Base-by-base conservation (phyloP, 1,140 invertebrate genomes). In the Nasonia giraulti region DNA sequence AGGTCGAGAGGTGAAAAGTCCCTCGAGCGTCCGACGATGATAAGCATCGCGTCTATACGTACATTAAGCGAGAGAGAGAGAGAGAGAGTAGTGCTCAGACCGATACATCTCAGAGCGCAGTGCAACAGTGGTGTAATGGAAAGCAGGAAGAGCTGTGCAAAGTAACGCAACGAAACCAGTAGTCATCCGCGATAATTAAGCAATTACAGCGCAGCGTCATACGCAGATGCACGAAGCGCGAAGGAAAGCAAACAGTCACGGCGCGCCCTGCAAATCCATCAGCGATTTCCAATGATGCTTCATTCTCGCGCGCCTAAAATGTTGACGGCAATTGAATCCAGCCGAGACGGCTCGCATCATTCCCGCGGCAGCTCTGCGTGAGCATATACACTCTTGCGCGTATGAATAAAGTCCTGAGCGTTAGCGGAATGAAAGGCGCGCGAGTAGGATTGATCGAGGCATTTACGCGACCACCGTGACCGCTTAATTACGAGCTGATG, bases 1-100 rank as follows among this genome's bases (percentile, higher is more conserved):
- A 76, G 40, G 74, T 44, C 40, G 74, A 23, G 20, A 76, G 74
- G 74, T 76, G 74, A 44, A 76, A 76, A 76, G 37, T 76, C 71
- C 31, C 73, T 33, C 14, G 68, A n/a, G 20, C 27, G 27, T 10
- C 27, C 40, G 7, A 10, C 40, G 40, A 44, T 44, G 40, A 44
- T 44, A 44, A 11, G 40, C 40, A 44, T 44, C 40, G 40, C 40
- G 40, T 44, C 40, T 44, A 44, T 7, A 44, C 27, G 27, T 27
- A 27, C 10, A 8, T 44, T 44, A 11, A 44, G 40, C 8, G 40
- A 27, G 27, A 27, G 27, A 27, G 27, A 27, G 27, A 27, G 27
- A 27, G 37, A 40, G 37, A 40, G 37, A 44, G 5, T 44, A 37
- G 33, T 37, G 33, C 33, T 37, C 33, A 37, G 0, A 37, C 33